A percentile compares a stretch with the other conserved stretches of the same genome.
Evolutionary conservation across 2,888 invertebrate species (phyloP).

Genomic region (Protula sp.): DNA sequence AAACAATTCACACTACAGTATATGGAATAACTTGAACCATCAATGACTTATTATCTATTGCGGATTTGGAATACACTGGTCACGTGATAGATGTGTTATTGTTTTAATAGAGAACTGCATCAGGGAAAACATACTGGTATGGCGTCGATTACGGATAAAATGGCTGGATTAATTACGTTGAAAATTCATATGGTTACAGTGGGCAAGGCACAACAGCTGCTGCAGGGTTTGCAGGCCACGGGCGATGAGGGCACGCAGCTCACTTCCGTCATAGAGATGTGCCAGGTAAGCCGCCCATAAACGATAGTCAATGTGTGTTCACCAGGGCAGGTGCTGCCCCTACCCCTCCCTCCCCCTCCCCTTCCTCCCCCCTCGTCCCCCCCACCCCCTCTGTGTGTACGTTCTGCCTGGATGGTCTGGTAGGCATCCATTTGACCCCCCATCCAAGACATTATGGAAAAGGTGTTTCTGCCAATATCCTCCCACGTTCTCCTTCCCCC

Average conservation of each 20-base stretch:
- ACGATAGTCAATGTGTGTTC: not conserved
- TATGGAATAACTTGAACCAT: no score
- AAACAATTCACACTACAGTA: no score
- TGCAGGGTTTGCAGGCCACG: slow-evolving; percentile 85
- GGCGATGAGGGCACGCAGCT: slow-evolving; percentile 94
- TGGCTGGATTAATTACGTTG: not conserved
- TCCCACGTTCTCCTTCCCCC: no score
- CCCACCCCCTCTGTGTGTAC: no score
- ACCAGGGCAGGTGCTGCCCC: no score
- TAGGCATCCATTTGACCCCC: no score
- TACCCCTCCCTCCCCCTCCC: not conserved
- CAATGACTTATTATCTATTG: no score
- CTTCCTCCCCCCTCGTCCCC: not conserved
- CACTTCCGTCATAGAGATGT: slow-evolving; percentile 96
- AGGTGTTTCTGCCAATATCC: no score
- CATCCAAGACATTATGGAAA: no score
- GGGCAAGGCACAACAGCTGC: slow-evolving; percentile 84
- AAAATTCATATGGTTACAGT: slow-evolving; percentile 35
- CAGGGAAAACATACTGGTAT: no score
- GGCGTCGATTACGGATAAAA: no score
- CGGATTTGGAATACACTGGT: not conserved
- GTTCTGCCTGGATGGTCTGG: not conserved
- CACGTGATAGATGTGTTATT: not conserved
- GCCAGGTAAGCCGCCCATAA: slow-evolving; percentile 61
- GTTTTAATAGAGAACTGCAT: no score